A percentile compares a stretch with the other conserved stretches of the same genome.
Conservation (phyloP, 2,888 invertebrate genomes). For the Venusia cambrica region DNA sequence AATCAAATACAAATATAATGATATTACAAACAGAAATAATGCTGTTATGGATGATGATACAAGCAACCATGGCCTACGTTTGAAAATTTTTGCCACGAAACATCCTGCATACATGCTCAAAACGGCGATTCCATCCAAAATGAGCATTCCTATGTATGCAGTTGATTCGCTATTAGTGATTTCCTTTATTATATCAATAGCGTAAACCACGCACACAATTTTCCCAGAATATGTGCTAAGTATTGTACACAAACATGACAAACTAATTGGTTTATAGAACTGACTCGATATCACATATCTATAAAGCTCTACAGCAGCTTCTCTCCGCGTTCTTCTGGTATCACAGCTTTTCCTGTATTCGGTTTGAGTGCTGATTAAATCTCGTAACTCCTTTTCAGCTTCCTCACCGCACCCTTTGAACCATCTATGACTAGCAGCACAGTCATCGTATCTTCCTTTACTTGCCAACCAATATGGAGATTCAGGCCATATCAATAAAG, state of each 20-base stretch:
- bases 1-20: slow-evolving; percentile 39
- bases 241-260: slow-evolving; percentile 28
- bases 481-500: slow-evolving; percentile 38
- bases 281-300: slow-evolving; percentile 25
- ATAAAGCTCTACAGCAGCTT: slow-evolving; percentile 14
- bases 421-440: slow-evolving; percentile 38
- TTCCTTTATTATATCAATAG: slow-evolving; percentile 46
- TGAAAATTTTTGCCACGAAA: slow-evolving; percentile 31
- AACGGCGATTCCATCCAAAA: slow-evolving; percentile 48
- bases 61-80: slow-evolving; percentile 37
- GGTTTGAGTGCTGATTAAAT: slow-evolving; percentile 35
- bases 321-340: slow-evolving; percentile 3
- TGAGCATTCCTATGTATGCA: slow-evolving; percentile 45
- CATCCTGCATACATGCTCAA: slow-evolving; percentile 40
- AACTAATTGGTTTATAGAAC: slow-evolving; percentile 41
- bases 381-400: slow-evolving; percentile 40
- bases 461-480: slow-evolving; percentile 50
- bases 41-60: slow-evolving; percentile 29
- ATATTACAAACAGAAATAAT: slow-evolving; percentile 33
- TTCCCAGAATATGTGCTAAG: slow-evolving; percentile 40
- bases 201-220: slow-evolving; percentile 40
- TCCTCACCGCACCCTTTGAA: slow-evolving; percentile 39
- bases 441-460: slow-evolving; percentile 39
- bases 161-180: slow-evolving; percentile 39
- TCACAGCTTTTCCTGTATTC: slow-evolving; percentile 26